Evolutionary conservation across 2,113 vertebrate species (phyloP).

Genomic region (Tauraco erythrolophus): DNA sequence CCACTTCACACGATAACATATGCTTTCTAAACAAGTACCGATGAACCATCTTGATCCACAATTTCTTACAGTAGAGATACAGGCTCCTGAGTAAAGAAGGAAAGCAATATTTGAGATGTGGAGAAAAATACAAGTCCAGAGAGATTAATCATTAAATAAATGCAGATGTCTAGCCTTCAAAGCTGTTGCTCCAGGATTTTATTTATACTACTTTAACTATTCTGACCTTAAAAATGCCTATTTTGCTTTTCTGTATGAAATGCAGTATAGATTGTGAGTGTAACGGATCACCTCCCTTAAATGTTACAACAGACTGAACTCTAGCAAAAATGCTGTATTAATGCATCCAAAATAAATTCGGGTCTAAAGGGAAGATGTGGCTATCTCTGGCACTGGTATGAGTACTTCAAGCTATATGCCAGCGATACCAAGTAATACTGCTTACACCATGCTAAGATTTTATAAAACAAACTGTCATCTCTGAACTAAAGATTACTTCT

Average conservation of each 20-base stretch:
- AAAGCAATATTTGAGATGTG: not conserved
- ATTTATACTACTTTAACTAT: not conserved
- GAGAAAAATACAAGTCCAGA: not conserved
- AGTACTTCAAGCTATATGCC: not conserved
- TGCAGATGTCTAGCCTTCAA: not conserved
- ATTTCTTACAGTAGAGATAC: not conserved
- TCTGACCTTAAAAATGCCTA: not conserved
- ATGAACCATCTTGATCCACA: conserved; percentile 44
- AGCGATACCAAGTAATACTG: not conserved
- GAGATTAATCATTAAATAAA: conserved; percentile 11
- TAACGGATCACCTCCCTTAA: not conserved
- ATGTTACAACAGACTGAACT: not conserved
- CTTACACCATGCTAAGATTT: not conserved
- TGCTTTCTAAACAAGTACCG: conserved; percentile 63
- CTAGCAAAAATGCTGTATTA: not conserved
- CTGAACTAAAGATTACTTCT: conserved; percentile 36
- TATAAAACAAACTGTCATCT: not conserved
- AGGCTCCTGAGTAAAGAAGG: not conserved
- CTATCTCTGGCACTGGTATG: not conserved
- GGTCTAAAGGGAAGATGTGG: not conserved
- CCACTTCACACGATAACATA: conserved; percentile 62
- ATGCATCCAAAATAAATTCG: not conserved
- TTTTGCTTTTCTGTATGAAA: not conserved
- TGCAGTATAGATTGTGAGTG: not conserved
- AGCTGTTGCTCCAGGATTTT: not conserved